Evolutionary conservation across 1,140 invertebrate genomes (phyloP).

Genomic region (Monochamus saltuarius): DNA sequence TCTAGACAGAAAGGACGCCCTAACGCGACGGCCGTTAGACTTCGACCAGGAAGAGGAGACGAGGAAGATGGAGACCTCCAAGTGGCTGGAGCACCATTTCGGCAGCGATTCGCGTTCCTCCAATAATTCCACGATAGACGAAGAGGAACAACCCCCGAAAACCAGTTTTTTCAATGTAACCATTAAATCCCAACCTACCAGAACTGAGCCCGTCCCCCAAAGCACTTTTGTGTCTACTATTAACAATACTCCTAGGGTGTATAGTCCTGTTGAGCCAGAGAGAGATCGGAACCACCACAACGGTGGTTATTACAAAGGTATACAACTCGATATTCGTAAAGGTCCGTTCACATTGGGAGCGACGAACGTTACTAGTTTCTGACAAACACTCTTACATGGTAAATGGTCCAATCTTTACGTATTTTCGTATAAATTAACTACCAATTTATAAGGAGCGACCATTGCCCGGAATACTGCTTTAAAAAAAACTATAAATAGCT

Average conservation of each 20-base stretch:
- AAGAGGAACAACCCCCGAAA: conserved; percentile 60
- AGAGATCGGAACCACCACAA: conserved; percentile 31
- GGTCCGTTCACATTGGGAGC: no score
- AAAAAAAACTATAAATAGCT: no score
- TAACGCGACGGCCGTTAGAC: conserved; percentile 76
- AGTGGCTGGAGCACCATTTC: conserved; percentile 87
- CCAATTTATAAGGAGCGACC: no score
- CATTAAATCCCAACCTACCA: conserved; percentile 66
- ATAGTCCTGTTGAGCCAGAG: conserved; percentile 41
- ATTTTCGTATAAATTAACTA: no score
- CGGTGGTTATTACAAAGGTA: conserved; percentile 42
- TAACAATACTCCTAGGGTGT: conserved; percentile 33
- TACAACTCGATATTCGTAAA: neutral
- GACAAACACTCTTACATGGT: no score
- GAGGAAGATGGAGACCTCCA: conserved; percentile 82
- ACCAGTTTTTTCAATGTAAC: conserved; percentile 76
- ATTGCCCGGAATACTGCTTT: no score
- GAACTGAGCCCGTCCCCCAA: conserved; percentile 41
- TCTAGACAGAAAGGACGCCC: conserved; percentile 72
- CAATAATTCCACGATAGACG: conserved; percentile 59
- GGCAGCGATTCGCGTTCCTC: conserved; percentile 81
- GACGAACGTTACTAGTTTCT: no score
- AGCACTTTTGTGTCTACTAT: conserved; percentile 31
- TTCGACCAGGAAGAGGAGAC: conserved; percentile 87
- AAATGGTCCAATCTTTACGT: no score